Base-by-base conservation (phyloP, 64 coral and sea anemone genomes). In the Pocillopora verrucosa region DNA sequence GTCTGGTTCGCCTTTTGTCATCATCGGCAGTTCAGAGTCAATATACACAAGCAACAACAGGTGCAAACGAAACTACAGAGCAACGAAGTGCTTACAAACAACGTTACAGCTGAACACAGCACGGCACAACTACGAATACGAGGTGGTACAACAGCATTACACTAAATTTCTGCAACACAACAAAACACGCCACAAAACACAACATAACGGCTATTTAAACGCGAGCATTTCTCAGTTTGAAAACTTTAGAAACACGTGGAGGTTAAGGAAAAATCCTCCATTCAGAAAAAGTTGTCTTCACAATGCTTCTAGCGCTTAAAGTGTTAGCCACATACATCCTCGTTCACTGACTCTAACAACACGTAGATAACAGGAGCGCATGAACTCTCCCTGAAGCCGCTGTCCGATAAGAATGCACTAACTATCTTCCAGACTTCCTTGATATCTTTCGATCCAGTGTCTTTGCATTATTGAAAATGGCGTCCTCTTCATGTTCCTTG, bases 221-320 rank as follows among this genome's bases (percentile, higher is more conserved):
- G 60, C 76, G 89, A 88, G 88, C 84, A 80, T 70, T 92, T 78
- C 87, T 95, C 94, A 72, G 94, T 69, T 95, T 95, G 94, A 95
- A 95, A 95, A 95, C 94, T 95, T 95, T 38, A 60, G 56, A 88
- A 95, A 88, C 94, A 88, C 72, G 16, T 80, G 63, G 94, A 80
- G 79, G 79, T 69, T 34, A 72, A 30, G 69, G 56, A 77, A 10
- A 61, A 75, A 35, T 87, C 37, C 85, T 80, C 87, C 91, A 88
- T 87, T 88, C 76, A 76, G 65, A 51, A 41, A 0, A 5, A 17
- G 35, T 58, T 88, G 19, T 92, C 91, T 88, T 92, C 91, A 92
- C 61, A 92, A 88, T 88, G 91, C 91, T 92, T 87, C 91, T 88
- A 92, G 35, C 91, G 91, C 67, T 87, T 36, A 76, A 70, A 38